Base-by-base conservation (phyloP, 2,113 vertebrate genomes). In the Oceanodroma tethys region DNA sequence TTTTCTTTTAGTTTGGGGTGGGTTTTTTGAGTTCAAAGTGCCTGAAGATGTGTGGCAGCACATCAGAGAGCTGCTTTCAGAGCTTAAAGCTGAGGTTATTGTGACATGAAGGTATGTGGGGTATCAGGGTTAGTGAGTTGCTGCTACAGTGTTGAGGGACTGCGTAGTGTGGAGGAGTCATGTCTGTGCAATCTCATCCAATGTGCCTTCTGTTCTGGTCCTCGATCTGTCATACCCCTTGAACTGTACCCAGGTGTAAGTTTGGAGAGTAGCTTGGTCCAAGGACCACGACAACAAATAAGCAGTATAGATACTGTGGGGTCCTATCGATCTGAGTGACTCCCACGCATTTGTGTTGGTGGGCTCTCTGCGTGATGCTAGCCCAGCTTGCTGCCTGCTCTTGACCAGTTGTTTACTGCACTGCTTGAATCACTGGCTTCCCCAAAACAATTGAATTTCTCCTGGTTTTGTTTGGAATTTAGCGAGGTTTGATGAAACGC, bases 101-200 rank as follows among this genome's bases (percentile, higher is more conserved):
- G 15, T 70, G 59, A 23, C 34, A 9, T 26, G 72, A 63, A 76
- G 47, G 3, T 60, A 1, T 18, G 23, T 48, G 38, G 21, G 22
- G 10, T 73, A 7, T 16, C 0, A 0, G 50, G 43, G 47, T 62
- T 48, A 26, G 25, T 7, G 23, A 65, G 52, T 16, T 53, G 32
- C 42, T 88, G 27, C 65, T 78, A 16, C 19, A 27, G 3, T 5
- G 6, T 10, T 50, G 73, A 84, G 60, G n/a, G 50, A 32, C 63
- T 45, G 8, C 48, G 47, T 38, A 25, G 32, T 22, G 22, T 38
- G 38, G 7, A 67, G 68, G 48, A 53, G 21, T 79, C 32, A 2
- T 1, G 56, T 38, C 78, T 79, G 27, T 42, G 47, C 38, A 71
- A 0, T 17, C 47, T 84, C 50, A 81, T 21, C 45, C 55, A 16